These are phyloP conservation scores for Nannoperca obscura DNA, from an alignment of 2,797 vertebrate species.

Conservation along the genomic window DNA sequence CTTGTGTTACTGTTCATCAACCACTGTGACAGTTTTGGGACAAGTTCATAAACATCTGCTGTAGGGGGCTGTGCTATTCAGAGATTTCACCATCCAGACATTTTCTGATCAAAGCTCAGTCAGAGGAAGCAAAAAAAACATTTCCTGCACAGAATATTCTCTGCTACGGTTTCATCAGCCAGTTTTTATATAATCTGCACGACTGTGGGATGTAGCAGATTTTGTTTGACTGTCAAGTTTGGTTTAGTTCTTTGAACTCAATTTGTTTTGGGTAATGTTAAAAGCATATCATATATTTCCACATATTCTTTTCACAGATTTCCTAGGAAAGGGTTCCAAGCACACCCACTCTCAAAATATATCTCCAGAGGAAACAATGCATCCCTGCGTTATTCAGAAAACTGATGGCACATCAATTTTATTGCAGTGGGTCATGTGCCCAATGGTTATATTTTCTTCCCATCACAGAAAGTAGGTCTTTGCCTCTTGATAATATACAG, in stretches of 20 bases:
- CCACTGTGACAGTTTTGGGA: constrained; percentile 71
- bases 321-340: constrained; percentile 32
- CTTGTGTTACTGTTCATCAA: constrained; percentile 56
- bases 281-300: constrained; percentile 47
- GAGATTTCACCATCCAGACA: constrained; percentile 58
- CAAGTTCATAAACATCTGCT: constrained; percentile 70
- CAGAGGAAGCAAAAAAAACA: constrained; percentile 39
- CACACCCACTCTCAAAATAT: constrained; percentile 33
- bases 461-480: constrained; percentile 19
- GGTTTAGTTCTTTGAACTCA: constrained; percentile 49
- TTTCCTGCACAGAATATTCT: constrained; percentile 30
- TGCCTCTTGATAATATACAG: constrained; percentile 11
- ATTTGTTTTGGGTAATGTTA: constrained; percentile 55
- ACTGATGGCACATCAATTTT: constrained; percentile 45
- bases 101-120: constrained; percentile 72
- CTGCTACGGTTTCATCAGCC: constrained; percentile 56
- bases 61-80: constrained; percentile 59
- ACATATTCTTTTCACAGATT: constrained; percentile 42
- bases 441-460: constrained; percentile 16
- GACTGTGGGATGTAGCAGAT: constrained; percentile 48
- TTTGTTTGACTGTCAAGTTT: constrained; percentile 67
- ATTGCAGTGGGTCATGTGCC: constrained; percentile 33
- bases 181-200: constrained; percentile 56
- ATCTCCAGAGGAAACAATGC: constrained; percentile 41
- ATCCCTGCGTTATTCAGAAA: constrained; percentile 19